These are phyloP conservation scores for Brotula barbata DNA, from an alignment of 2,797 vertebrate species.

Conservation along the genomic window DNA sequence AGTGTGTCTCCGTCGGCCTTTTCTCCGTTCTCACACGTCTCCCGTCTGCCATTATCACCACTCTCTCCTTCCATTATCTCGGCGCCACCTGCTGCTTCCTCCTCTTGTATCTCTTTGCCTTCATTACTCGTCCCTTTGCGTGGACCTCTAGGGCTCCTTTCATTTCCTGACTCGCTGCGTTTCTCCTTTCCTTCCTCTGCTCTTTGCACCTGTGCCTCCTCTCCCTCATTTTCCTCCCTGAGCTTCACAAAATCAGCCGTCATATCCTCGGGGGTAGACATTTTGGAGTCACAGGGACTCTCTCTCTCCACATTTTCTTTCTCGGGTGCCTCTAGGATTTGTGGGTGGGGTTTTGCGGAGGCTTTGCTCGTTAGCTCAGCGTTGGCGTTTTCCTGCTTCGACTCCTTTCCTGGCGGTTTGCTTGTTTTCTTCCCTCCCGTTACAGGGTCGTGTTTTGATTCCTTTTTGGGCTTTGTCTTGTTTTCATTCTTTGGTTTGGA, in stretches of 20 bases:
- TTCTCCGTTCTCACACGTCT: slow-evolving; percentile 4
- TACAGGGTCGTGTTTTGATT: slow-evolving; percentile 79
- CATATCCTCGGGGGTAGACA: slow-evolving; percentile 82
- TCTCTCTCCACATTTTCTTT: slow-evolving; percentile 60
- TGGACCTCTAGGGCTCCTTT: slow-evolving; percentile 22
- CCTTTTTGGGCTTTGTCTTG: slow-evolving; percentile 73
- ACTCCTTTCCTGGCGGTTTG: slow-evolving; percentile 63
- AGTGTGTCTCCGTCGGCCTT: slow-evolving; percentile 44
- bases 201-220: slow-evolving; percentile 22
- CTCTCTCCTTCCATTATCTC: slow-evolving; percentile 45
- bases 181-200: slow-evolving; percentile 33
- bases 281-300: slow-evolving; percentile 63
- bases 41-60: slow-evolving; percentile 29
- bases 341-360: slow-evolving; percentile 52
- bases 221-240: slow-evolving; percentile 38
- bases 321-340: slow-evolving; percentile 42
- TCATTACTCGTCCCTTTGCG: slow-evolving; percentile 25
- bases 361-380: slow-evolving; percentile 60
- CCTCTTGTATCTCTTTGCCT: slow-evolving; percentile 12
- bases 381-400: slow-evolving; percentile 55
- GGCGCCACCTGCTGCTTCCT: slow-evolving; percentile 14
- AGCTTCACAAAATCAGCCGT: slow-evolving; percentile 73
- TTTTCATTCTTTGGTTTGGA: slow-evolving; percentile 79
- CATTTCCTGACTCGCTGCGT: slow-evolving; percentile 36
- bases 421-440: slow-evolving; percentile 61